Percentiles rank a stretch among this genome's conserved stretches.
phyloP scores from a whole-genome alignment of 2,888 invertebrate species.

The Amiota minor region DNA sequence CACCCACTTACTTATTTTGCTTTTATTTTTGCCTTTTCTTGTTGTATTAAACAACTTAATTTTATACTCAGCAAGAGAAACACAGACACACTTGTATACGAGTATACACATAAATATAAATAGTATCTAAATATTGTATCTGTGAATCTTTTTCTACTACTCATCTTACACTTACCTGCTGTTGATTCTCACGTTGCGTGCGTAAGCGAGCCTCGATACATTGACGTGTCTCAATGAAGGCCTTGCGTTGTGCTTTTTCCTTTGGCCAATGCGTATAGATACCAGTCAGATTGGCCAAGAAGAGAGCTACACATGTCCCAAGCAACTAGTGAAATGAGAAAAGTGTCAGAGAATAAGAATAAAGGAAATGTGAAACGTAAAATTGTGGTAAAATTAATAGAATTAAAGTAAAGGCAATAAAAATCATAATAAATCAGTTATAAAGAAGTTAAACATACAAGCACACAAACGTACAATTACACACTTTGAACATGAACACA shows the following conservation, averaged over 20 bases:
- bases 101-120: constrained; percentile 4
- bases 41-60: neutral
- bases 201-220: constrained; percentile 93
- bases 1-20: constrained; percentile 13
- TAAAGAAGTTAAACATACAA: constrained; percentile 1
- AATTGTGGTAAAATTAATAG: constrained; percentile 38
- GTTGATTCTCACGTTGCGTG: constrained; percentile 94
- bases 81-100: constrained; percentile 15
- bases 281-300: constrained; percentile 88
- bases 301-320: constrained; percentile 77
- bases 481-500: constrained; percentile 4
- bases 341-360: neutral
- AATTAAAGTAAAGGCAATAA: constrained; percentile 46
- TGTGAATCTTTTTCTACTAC: too few species aligned
- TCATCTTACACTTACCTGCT: constrained; percentile 81
- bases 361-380: neutral
- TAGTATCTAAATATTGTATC: neutral
- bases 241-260: constrained; percentile 91
- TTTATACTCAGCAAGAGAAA: neutral
- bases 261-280: constrained; percentile 93
- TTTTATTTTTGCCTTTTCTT: constrained; percentile 1
- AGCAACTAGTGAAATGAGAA: constrained; percentile 58
- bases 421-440: constrained; percentile 44
- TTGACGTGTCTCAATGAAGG: constrained; percentile 94
- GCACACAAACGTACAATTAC: constrained; percentile 19